phyloP scores from a whole-genome alignment of 64 coral and sea anemone species.

The Platygyra sinensis region DNA sequence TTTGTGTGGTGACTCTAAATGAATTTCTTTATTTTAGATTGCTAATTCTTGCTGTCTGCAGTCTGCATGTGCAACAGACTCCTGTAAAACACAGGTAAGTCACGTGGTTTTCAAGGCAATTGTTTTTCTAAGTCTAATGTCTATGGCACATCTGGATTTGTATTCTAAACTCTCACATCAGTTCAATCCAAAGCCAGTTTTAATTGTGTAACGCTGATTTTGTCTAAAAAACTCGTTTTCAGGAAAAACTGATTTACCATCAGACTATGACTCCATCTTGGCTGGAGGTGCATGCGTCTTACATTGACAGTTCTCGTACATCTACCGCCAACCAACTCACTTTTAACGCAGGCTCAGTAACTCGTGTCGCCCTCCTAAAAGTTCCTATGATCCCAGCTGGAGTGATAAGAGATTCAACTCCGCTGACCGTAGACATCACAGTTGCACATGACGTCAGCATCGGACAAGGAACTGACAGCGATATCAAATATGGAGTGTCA shows the following conservation, averaged over 20 bases:
- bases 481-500: constrained; percentile 24
- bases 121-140: no score
- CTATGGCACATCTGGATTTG: no score
- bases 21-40: background rate
- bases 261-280: constrained; percentile 21
- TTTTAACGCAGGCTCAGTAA: constrained; percentile 1
- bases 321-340: background rate
- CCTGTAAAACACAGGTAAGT: background rate
- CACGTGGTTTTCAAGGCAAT: background rate
- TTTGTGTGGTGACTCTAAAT: no score
- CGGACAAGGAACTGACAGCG: constrained; percentile 1
- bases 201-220: background rate
- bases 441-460: constrained; percentile 31
- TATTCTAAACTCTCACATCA: no score
- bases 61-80: background rate
- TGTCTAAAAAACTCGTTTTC: no score
- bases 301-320: constrained; percentile 1
- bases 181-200: no score
- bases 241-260: constrained; percentile 7
- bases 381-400: background rate
- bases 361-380: background rate
- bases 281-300: constrained; percentile 31
- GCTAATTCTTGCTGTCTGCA: background rate
- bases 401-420: background rate
- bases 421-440: constrained; percentile 23